phyloP scores from a whole-genome alignment of 2,797 vertebrate genomes.

The Rallus crepitans region DNA sequence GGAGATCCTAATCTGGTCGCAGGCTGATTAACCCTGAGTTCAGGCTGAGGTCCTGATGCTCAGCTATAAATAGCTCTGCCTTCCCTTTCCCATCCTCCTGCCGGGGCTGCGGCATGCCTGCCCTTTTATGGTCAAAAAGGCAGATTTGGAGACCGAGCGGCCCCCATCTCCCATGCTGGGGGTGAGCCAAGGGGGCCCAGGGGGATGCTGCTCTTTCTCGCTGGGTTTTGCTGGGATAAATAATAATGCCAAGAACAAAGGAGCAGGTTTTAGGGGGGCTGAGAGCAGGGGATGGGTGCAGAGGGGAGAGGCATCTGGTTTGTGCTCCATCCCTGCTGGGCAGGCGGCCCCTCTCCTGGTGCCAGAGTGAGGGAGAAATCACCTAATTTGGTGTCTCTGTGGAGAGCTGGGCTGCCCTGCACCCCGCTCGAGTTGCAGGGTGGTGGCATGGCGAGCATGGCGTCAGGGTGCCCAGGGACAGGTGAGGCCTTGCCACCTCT shows the following conservation, averaged over 20 bases:
- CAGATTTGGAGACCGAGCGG: slow-evolving; percentile 77
- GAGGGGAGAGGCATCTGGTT: not conserved
- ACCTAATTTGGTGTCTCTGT: not conserved
- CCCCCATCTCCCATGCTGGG: slow-evolving; percentile 80
- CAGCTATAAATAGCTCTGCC: slow-evolving; percentile 83
- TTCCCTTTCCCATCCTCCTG: slow-evolving; percentile 78
- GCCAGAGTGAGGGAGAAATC: not conserved
- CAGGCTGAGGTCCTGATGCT: slow-evolving; percentile 76
- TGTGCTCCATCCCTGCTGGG: not conserved
- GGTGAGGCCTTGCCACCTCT: not conserved
- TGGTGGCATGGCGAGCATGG: not conserved
- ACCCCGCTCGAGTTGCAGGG: fast-evolving
- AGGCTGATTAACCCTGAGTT: slow-evolving; percentile 75
- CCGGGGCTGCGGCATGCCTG: slow-evolving; percentile 79
- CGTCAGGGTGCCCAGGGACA: not conserved
- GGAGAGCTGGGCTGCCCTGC: not conserved
- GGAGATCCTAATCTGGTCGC: slow-evolving; percentile 68
- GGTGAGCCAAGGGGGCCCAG: slow-evolving; percentile 71
- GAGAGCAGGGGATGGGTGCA: not conserved
- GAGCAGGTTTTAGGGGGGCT: slow-evolving; percentile 36
- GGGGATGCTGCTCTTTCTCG: slow-evolving; percentile 49
- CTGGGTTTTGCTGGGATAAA: slow-evolving; percentile 54
- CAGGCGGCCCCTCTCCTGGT: not conserved
- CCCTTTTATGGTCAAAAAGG: slow-evolving; percentile 89
- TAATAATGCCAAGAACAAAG: slow-evolving; percentile 51